These are phyloP conservation scores for Gopherus flavomarginatus DNA, from an alignment of 2,113 vertebrate genomes.

Conservation along the genomic window DNA sequence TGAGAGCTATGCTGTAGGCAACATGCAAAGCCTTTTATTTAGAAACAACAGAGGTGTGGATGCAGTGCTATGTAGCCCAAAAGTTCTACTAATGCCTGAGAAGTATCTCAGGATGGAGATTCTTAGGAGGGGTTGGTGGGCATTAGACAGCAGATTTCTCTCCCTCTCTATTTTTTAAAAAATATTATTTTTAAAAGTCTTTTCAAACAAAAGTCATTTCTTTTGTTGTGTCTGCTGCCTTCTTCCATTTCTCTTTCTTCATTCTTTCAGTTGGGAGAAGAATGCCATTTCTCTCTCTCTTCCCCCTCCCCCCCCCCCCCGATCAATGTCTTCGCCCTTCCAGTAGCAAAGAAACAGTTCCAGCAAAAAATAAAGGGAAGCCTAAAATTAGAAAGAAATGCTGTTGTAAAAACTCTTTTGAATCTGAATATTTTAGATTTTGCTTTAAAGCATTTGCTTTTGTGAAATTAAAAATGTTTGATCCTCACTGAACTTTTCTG, in stretches of 20 bases:
- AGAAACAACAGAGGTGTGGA: background rate
- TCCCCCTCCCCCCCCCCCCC: rapidly evolving
- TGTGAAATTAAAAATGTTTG: background rate
- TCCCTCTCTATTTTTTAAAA: background rate
- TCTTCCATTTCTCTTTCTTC: background rate
- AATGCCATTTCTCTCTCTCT: background rate
- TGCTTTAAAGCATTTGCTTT: background rate
- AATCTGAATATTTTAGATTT: background rate
- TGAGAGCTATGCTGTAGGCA: background rate
- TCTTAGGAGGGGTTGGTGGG: rapidly evolving
- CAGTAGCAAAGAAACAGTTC: background rate
- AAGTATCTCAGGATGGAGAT: background rate
- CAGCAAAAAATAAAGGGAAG: background rate
- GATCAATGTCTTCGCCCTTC: background rate
- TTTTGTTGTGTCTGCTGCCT: background rate
- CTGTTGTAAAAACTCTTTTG: background rate
- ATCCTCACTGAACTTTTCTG: background rate
- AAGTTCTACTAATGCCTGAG: background rate
- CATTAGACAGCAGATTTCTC: background rate
- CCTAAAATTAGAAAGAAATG: background rate
- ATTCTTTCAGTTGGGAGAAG: background rate
- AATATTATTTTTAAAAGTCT: background rate
- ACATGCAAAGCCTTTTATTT: background rate
- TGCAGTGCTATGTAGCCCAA: background rate
- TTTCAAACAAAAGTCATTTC: background rate